These are phyloP conservation scores for Drosophila takahashii DNA, from an alignment of 1,140 invertebrate species.

Conservation along the genomic window DNA sequence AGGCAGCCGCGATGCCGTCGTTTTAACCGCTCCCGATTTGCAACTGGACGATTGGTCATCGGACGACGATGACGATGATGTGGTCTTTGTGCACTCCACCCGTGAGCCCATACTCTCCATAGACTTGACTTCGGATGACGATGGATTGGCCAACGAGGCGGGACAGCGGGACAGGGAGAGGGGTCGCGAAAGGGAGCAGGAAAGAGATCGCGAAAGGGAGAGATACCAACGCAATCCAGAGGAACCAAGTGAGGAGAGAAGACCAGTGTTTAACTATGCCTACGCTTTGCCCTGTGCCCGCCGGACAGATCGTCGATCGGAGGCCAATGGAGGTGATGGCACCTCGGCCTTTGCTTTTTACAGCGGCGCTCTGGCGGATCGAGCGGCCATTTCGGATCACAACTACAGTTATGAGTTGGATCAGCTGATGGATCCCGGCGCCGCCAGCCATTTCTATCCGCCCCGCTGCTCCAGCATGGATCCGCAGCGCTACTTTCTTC, in stretches of 20 bases:
- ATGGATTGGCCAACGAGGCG: slow-evolving; percentile 43
- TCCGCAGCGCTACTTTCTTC: slow-evolving; percentile 68
- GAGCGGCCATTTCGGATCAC: slow-evolving; percentile 60
- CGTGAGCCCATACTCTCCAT: slow-evolving; percentile 80
- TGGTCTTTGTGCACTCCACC: slow-evolving; percentile 83
- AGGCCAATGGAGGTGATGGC: slow-evolving; percentile 36
- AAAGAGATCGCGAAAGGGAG: slow-evolving; percentile 6
- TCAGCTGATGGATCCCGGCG: slow-evolving; percentile 36
- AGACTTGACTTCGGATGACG: slow-evolving; percentile 79
- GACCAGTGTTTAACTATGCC: slow-evolving; percentile 28
- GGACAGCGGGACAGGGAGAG: background rate
- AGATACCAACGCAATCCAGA: slow-evolving; percentile 1
- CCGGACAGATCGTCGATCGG: slow-evolving; percentile 21
- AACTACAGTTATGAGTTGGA: slow-evolving; percentile 68
- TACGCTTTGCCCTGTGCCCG: slow-evolving; percentile 35
- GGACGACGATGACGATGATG: slow-evolving; percentile 88
- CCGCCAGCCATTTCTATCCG: slow-evolving; percentile 25
- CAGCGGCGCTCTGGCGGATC: slow-evolving; percentile 63
- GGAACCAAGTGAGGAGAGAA: slow-evolving; percentile 12
- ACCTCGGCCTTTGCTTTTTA: slow-evolving; percentile 70
- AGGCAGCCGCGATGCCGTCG: slow-evolving; percentile 70
- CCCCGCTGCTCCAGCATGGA: slow-evolving; percentile 60
- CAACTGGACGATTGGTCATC: slow-evolving; percentile 91
- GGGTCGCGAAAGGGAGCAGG: background rate
- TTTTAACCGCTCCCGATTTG: slow-evolving; percentile 90